Evolutionary conservation across 2,888 invertebrate genomes (phyloP).

Genomic region (Agrochola lychnidis): DNA sequence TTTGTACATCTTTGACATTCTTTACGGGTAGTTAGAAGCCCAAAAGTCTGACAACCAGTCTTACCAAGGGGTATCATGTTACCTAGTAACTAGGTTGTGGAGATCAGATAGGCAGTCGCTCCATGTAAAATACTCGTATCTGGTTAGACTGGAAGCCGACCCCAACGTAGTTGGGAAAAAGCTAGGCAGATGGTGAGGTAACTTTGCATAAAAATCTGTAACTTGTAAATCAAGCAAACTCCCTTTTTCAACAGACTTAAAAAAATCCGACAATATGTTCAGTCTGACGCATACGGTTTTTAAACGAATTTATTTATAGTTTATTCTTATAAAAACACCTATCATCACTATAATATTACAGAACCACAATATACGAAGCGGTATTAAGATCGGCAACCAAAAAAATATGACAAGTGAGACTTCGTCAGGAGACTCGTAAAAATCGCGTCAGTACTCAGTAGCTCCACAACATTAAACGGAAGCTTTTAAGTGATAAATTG

Average conservation of each 20-base stretch:
- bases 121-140: too few species aligned
- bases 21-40: not conserved
- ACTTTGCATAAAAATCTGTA: not conserved
- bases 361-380: slow-evolving; percentile 20
- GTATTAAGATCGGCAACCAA: slow-evolving; percentile 43
- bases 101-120: too few species aligned
- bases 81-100: too few species aligned
- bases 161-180: too few species aligned
- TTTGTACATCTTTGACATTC: not conserved
- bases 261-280: not conserved
- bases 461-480: slow-evolving; percentile 82
- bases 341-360: not conserved
- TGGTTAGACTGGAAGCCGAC: too few species aligned
- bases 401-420: slow-evolving; percentile 72
- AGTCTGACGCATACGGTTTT: not conserved
- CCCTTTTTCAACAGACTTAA: not conserved
- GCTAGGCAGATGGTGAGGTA: too few species aligned
- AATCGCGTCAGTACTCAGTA: slow-evolving; percentile 68
- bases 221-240: not conserved
- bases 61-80: too few species aligned
- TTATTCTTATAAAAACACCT: not conserved
- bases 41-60: too few species aligned
- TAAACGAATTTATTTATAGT: not conserved
- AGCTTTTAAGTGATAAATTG: slow-evolving; percentile 90
- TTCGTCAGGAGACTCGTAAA: slow-evolving; percentile 76